Conservation (phyloP, 2,113 vertebrate species). For the Ardeotis arabs region DNA sequence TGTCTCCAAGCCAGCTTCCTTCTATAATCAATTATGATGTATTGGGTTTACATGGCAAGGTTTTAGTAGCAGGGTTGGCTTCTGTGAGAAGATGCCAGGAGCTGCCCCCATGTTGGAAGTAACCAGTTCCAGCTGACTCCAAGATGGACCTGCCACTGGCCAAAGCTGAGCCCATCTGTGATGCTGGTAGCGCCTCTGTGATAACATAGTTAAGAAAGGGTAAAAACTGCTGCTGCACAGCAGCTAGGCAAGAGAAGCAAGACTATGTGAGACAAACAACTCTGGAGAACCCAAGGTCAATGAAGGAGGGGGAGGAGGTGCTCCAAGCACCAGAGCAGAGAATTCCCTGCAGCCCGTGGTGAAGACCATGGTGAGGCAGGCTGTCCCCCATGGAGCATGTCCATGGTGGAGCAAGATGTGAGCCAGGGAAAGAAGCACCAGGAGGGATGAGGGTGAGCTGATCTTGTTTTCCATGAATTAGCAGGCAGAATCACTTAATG, state of each 20-base stretch:
- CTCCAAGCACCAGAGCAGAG: neutral
- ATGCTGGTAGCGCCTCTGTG: accelerated
- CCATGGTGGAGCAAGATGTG: neutral
- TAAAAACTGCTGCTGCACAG: neutral
- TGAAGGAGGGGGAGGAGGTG: too few species aligned
- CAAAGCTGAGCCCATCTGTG: neutral
- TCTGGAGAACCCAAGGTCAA: neutral
- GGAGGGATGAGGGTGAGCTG: neutral
- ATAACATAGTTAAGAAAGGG: neutral
- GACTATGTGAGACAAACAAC: neutral
- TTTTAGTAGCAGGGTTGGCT: neutral
- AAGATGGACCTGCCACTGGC: accelerated
- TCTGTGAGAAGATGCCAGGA: neutral
- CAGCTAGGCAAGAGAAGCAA: neutral
- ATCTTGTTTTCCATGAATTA: neutral
- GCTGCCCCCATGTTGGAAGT: neutral
- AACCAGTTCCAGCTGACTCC: neutral
- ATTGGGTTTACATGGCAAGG: neutral
- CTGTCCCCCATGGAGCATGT: too few species aligned
- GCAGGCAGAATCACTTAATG: neutral
- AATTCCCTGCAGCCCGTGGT: neutral
- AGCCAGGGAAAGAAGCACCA: neutral
- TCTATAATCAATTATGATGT: neutral
- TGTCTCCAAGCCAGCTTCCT: neutral
- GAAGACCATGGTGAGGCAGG: neutral